Conservation (phyloP, 2,888 invertebrate genomes). For the Erebia palarica region DNA sequence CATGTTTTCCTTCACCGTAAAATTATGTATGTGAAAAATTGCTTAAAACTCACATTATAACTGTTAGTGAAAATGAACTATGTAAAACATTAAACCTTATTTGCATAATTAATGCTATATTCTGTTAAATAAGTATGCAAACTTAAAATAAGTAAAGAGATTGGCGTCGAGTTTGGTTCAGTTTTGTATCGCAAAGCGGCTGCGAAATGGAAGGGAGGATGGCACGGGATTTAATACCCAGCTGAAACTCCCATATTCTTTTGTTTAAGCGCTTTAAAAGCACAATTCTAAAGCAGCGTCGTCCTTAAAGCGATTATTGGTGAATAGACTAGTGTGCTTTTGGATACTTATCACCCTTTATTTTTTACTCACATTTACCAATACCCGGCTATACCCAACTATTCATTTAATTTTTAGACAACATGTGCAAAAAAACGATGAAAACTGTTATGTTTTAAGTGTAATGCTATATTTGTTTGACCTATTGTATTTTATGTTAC, state of each 20-base stretch:
- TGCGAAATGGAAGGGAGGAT: slow-evolving; percentile 18
- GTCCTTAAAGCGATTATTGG: slow-evolving; percentile 5
- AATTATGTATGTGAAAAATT: too few species aligned
- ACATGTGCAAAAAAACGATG: too few species aligned
- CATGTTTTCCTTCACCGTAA: too few species aligned
- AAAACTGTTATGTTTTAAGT: too few species aligned
- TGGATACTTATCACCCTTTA: neutral
- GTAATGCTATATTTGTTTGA: too few species aligned
- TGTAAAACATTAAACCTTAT: neutral
- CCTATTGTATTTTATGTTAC: too few species aligned
- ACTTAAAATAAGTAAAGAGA: slow-evolving; percentile 14
- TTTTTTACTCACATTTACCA: too few species aligned
- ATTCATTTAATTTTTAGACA: too few species aligned
- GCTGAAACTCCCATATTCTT: slow-evolving; percentile 10
- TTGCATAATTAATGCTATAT: neutral
- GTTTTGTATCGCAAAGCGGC: slow-evolving; percentile 28
- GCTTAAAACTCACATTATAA: too few species aligned
- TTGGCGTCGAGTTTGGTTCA: slow-evolving; percentile 11
- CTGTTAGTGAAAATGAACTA: neutral
- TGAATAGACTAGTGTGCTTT: neutral
- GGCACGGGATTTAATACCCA: slow-evolving; percentile 19
- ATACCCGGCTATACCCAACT: too few species aligned
- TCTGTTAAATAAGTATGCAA: neutral
- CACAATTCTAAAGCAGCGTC: neutral
- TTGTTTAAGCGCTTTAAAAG: slow-evolving; percentile 14